These are phyloP conservation scores for Ophion ellenae DNA, from an alignment of 2,888 invertebrate genomes.

Conservation along the genomic window DNA sequence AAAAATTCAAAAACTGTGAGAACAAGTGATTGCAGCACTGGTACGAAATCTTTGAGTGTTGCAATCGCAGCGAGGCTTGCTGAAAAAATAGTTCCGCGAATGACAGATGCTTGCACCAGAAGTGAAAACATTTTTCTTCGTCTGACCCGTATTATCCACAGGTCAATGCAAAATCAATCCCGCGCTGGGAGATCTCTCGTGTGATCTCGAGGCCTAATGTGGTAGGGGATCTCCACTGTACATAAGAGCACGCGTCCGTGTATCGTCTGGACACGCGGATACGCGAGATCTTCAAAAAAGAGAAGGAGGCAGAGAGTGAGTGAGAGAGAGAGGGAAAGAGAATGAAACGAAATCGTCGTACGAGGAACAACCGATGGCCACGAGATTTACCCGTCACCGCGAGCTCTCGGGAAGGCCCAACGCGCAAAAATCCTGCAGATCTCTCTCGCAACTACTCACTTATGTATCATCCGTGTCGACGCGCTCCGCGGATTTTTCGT, in stretches of 20 bases:
- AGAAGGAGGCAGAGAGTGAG: constrained; percentile 1
- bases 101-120: background rate
- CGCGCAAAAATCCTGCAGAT: constrained; percentile 46
- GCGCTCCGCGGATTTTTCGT: constrained; percentile 33
- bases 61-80: background rate
- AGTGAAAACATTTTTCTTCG: constrained; percentile 2
- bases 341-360: constrained; percentile 54
- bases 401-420: constrained; percentile 61
- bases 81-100: background rate
- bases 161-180: constrained; percentile 1
- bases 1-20: background rate
- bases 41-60: too few species aligned
- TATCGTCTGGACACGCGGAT: constrained; percentile 34
- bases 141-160: constrained; percentile 17
- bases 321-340: constrained; percentile 36
- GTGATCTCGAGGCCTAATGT: constrained; percentile 35
- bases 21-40: background rate
- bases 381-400: constrained; percentile 58
- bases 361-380: constrained; percentile 54
- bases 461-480: constrained; percentile 38
- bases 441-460: constrained; percentile 50
- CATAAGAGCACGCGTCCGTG: constrained; percentile 34
- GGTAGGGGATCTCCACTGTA: constrained; percentile 46
- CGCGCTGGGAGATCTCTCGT: constrained; percentile 34
- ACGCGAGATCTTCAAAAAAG: constrained; percentile 23